These are phyloP conservation scores for Mionectes olivaceus DNA, from an alignment of 2,797 vertebrate species.

Conservation along the genomic window DNA sequence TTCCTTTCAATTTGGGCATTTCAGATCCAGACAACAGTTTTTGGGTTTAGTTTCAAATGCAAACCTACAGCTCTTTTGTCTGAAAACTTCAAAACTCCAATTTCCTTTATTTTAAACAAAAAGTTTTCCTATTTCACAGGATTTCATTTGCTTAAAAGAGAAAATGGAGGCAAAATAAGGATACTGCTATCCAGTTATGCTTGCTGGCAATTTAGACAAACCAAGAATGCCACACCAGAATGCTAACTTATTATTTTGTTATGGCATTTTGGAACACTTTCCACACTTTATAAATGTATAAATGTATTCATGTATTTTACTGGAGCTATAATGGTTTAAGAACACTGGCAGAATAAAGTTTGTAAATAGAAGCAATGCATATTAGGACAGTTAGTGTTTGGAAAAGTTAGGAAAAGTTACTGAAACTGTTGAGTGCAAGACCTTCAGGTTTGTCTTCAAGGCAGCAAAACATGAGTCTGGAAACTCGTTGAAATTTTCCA, in stretches of 20 bases:
- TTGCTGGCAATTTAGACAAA: background rate
- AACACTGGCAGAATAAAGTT: background rate
- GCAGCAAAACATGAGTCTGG: background rate
- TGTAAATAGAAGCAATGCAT: background rate
- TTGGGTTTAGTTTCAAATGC: background rate
- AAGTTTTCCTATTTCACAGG: background rate
- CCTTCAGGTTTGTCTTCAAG: background rate
- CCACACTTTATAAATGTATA: background rate
- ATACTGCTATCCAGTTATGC: background rate
- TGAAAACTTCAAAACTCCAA: background rate
- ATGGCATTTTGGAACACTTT: background rate
- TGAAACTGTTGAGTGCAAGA: background rate
- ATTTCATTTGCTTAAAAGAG: background rate
- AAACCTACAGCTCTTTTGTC: background rate
- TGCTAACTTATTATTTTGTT: background rate
- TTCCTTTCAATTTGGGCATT: background rate
- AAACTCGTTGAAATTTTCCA: background rate
- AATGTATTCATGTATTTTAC: background rate
- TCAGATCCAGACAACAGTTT: background rate
- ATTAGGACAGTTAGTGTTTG: background rate
- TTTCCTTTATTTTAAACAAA: background rate
- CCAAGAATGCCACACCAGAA: rapidly evolving
- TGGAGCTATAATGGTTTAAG: background rate
- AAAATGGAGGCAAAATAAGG: background rate
- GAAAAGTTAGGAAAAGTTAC: background rate